Percentiles rank a stretch among this genome's conserved stretches.
phyloP scores from a whole-genome alignment of 2,888 invertebrate genomes.

The Chironomus tentans region DNA sequence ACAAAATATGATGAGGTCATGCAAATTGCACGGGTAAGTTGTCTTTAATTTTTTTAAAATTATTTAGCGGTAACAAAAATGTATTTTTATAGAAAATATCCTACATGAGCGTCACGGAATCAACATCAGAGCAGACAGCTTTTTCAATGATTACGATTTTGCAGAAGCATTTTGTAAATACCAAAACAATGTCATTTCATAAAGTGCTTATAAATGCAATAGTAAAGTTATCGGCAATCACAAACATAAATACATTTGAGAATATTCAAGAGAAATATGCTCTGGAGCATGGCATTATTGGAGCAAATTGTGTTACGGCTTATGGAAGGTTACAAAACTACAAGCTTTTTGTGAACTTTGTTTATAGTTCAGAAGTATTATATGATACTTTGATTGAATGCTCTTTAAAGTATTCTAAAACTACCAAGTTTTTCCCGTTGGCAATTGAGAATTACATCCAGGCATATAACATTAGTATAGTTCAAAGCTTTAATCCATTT shows the following conservation, averaged over 20 bases:
- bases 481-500: neutral
- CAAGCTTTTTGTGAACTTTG: neutral
- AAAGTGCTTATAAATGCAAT: neutral
- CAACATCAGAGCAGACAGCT: neutral
- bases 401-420: neutral
- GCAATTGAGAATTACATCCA: slow-evolving; percentile 8
- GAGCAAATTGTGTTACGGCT: neutral
- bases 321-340: slow-evolving; percentile 5
- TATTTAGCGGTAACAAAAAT: neutral
- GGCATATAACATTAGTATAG: neutral
- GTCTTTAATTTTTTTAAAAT: neutral
- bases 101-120: neutral
- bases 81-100: neutral
- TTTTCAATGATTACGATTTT: neutral
- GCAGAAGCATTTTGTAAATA: neutral
- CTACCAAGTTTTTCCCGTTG: neutral
- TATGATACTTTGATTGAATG: neutral
- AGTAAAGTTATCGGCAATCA: neutral
- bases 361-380: neutral
- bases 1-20: neutral
- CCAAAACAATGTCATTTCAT: neutral
- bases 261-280: neutral
- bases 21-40: neutral
- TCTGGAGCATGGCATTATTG: neutral
- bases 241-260: neutral